phyloP scores from a whole-genome alignment of 2,888 invertebrate genomes.

The Exocentrus adspersus region DNA sequence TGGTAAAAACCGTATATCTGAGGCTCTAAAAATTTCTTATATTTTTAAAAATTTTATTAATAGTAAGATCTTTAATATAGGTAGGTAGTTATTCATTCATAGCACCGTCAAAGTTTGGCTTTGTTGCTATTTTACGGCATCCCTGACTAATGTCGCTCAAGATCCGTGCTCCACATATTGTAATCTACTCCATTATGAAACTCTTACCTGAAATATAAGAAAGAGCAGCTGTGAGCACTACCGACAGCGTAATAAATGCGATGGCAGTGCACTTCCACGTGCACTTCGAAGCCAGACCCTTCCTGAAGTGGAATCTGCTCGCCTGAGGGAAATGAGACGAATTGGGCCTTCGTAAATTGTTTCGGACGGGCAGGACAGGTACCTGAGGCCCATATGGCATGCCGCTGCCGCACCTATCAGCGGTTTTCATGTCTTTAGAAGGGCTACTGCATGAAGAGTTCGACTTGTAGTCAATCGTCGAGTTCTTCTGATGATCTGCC shows the following conservation, averaged over 20 bases:
- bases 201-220: conserved; percentile 86
- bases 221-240: conserved; percentile 83
- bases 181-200: not conserved
- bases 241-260: conserved; percentile 84
- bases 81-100: too few species aligned
- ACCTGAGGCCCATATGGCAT: conserved; percentile 60
- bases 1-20: too few species aligned
- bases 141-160: too few species aligned
- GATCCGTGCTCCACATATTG: conserved; percentile 5
- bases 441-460: conserved; percentile 90
- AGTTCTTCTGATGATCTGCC: conserved; percentile 88
- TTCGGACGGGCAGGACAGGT: conserved; percentile 80
- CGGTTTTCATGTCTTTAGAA: conserved; percentile 74
- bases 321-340: conserved; percentile 79
- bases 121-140: too few species aligned
- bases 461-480: conserved; percentile 86
- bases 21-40: too few species aligned
- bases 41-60: too few species aligned
- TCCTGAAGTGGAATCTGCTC: conserved; percentile 86
- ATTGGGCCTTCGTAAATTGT: conserved; percentile 73
- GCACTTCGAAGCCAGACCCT: conserved; percentile 86
- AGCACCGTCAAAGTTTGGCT: too few species aligned
- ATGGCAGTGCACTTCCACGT: conserved; percentile 94
- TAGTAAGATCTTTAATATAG: too few species aligned
- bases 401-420: conserved; percentile 68